Evolutionary conservation across 2,797 vertebrate species (phyloP), one percentile per base, ranked within the genome.

Genomic region (Malurus leucopterus): DNA sequence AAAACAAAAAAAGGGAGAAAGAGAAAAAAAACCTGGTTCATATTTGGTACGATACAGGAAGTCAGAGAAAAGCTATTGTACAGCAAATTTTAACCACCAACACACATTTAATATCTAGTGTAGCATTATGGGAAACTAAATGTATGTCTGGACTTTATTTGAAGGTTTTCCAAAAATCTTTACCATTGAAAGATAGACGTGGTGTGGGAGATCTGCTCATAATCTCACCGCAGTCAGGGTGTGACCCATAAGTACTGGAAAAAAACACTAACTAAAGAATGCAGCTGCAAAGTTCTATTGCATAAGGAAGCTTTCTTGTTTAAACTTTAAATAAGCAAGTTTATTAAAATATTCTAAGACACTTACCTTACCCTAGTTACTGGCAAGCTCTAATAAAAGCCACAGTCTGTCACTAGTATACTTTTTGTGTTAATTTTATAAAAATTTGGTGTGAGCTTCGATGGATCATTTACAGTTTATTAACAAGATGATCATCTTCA

Each of bases 371-470:
- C 96, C 96, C 96, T 97, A 95, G 94, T 94, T 95, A 73, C 84
- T 94, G 96, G 90, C 79, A 64, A 95, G 92, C 93, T 93, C 95
- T 96, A 95, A 89, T 77, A 95, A 96, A 97, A 97, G 95, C 96
- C 96, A 96, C 95, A 93, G 94, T 95, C 96, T 95, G 89, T 96
- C 93, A 88, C 95, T 95, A 96, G 93, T 95, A 95, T 94, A 71
- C 61, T 77, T 90, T 49, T 89, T 30, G 76, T 91, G 85, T 95
- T 89, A 93, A 86, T 81, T 92, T 87, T 94, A 94, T 96, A 97
- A 96, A 96, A 97, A 95, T 96, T 96, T 97, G 96, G 96, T 94
- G 97, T 98, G 97, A 97, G 95, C 97, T 95, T 92, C 51, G 94
- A 96, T 96, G 96, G 93, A 93, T 93, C 95, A 93, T 95, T 96